These are phyloP conservation scores for Baryphthengus martii DNA, from an alignment of 2,113 vertebrate species.

Conservation along the genomic window DNA sequence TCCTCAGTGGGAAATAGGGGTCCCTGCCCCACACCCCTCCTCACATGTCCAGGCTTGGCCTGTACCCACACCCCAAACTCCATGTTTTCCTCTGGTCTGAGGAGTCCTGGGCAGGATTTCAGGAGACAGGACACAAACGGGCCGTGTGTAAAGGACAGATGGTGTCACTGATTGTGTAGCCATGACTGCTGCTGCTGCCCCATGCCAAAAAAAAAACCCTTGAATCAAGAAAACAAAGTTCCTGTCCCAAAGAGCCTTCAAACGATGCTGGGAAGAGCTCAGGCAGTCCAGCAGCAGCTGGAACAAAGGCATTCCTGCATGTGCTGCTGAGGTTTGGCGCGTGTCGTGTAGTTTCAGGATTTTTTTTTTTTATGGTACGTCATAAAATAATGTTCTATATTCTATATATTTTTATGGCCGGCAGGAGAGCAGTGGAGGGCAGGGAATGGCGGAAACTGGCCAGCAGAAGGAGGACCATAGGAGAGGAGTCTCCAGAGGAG, in stretches of 20 bases:
- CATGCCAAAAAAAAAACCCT: neutral
- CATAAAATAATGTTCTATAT: slow-evolving; percentile 63
- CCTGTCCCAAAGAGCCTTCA: neutral
- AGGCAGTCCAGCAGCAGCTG: slow-evolving; percentile 1
- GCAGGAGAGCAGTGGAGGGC: slow-evolving; percentile 47
- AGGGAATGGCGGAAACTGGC: neutral
- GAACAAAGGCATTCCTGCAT: slow-evolving; percentile 47
- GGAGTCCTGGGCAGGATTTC: neutral
- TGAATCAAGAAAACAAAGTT: neutral
- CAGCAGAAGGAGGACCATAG: neutral
- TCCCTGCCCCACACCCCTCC: accelerated
- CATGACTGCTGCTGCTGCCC: neutral
- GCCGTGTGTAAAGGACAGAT: neutral
- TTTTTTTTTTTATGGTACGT: neutral
- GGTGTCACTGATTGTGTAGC: no score
- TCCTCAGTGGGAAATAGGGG: accelerated
- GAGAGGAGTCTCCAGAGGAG: neutral
- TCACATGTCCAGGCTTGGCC: neutral
- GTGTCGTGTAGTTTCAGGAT: slow-evolving; percentile 6
- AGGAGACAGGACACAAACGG: neutral
- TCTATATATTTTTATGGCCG: slow-evolving; percentile 38
- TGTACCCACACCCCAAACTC: neutral
- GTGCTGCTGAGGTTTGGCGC: slow-evolving; percentile 48
- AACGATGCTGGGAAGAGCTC: neutral
- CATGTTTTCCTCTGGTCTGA: accelerated